phyloP scores from a whole-genome alignment of 2,113 vertebrate species.

The Tetrax tetrax region DNA sequence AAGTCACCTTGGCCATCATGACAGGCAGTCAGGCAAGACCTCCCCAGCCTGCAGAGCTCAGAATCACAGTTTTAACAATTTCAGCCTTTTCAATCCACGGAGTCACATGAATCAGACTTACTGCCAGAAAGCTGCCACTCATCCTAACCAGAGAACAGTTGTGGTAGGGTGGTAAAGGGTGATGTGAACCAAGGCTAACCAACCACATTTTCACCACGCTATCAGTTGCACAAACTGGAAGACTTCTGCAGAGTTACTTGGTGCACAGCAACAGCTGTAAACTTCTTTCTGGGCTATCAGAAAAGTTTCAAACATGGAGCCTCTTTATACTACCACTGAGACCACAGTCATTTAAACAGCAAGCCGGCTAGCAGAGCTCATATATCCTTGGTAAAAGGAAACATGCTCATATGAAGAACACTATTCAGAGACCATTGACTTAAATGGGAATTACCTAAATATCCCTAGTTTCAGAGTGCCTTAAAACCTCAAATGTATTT shows the following conservation, averaged over 20 bases:
- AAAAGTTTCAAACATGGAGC: neutral
- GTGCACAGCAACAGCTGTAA: neutral
- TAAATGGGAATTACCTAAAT: neutral
- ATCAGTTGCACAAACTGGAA: neutral
- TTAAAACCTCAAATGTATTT: neutral
- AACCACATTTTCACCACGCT: rapidly evolving
- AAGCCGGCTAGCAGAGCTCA: neutral
- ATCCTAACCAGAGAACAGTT: neutral
- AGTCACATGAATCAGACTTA: neutral
- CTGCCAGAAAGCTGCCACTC: neutral
- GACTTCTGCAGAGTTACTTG: neutral
- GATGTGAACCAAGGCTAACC: neutral
- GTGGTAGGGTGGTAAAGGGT: neutral
- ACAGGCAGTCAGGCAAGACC: neutral
- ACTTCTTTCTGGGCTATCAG: neutral
- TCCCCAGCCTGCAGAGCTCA: neutral
- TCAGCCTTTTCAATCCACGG: neutral
- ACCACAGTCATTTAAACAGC: neutral
- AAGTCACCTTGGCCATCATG: neutral
- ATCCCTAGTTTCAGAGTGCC: neutral
- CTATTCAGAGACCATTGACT: neutral
- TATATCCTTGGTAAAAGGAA: neutral
- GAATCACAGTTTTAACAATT: neutral
- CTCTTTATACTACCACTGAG: neutral
- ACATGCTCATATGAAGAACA: rapidly evolving